These are phyloP conservation scores for Epizoanthus stellaris DNA, from an alignment of 92 coral and sea anemone species.

Conservation along the genomic window DNA sequence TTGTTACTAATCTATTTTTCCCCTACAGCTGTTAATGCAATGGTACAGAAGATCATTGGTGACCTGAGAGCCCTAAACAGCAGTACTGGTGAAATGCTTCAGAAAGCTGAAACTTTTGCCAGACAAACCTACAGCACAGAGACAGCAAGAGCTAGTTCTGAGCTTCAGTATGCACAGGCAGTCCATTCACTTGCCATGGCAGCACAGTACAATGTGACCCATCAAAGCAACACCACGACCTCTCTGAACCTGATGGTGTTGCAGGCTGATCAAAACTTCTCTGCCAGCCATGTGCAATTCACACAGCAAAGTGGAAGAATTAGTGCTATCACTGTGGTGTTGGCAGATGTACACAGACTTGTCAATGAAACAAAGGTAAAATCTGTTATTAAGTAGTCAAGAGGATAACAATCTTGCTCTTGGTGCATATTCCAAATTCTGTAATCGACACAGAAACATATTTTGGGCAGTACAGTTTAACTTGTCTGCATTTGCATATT, in stretches of 20 bases:
- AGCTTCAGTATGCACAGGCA: slow-evolving; percentile 30
- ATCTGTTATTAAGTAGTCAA: no score
- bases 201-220: slow-evolving; percentile 54
- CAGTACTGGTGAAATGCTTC: slow-evolving; percentile 52
- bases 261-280: slow-evolving; percentile 28
- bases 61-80: slow-evolving; percentile 48
- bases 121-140: slow-evolving; percentile 48
- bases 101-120: slow-evolving; percentile 42
- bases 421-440: no score
- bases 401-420: no score
- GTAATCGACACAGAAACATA: no score
- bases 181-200: slow-evolving; percentile 40
- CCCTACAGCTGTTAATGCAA: slow-evolving; percentile 53
- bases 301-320: slow-evolving; percentile 3
- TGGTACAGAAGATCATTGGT: slow-evolving; percentile 42
- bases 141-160: slow-evolving; percentile 41
- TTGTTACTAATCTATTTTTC: neutral
- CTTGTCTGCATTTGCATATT: no score
- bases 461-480: no score
- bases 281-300: slow-evolving; percentile 42
- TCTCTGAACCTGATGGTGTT: slow-evolving; percentile 52
- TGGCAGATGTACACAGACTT: slow-evolving; percentile 41
- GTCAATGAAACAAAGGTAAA: slow-evolving; percentile 76
- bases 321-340: slow-evolving; percentile 25
- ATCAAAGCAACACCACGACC: slow-evolving; percentile 49